Evolutionary conservation across 2,797 vertebrate species (phyloP).

Genomic region (Geotrypetes seraphini): DNA sequence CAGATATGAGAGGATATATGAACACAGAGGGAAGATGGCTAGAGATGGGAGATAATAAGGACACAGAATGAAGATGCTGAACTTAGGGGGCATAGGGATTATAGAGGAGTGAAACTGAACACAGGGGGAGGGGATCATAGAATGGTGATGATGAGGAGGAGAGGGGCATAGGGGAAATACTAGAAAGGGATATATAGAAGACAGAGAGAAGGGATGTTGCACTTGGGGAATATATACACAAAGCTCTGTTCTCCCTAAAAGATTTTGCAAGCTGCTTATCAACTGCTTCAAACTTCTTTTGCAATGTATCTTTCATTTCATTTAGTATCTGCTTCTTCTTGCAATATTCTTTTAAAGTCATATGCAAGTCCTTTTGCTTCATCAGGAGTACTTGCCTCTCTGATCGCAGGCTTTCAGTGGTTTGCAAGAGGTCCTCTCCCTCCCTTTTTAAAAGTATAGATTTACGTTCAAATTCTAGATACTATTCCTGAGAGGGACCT

Average conservation of each 20-base stretch:
- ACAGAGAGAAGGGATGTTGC: too few species aligned
- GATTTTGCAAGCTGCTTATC: conserved; percentile 48
- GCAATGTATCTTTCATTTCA: conserved; percentile 40
- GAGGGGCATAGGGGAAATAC: too few species aligned
- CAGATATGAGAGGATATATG: too few species aligned
- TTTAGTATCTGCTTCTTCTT: conserved; percentile 46
- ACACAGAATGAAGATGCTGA: too few species aligned
- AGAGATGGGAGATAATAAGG: too few species aligned
- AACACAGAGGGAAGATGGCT: too few species aligned
- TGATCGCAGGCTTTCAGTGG: conserved; percentile 14
- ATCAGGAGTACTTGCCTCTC: conserved; percentile 38
- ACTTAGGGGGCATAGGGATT: too few species aligned
- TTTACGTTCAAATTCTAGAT: conserved; percentile 18
- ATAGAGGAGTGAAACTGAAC: too few species aligned
- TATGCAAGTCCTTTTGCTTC: conserved; percentile 20
- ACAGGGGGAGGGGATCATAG: too few species aligned
- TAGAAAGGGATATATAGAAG: too few species aligned
- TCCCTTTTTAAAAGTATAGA: conserved; percentile 27
- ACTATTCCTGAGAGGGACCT: conserved; percentile 19
- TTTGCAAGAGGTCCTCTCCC: conserved; percentile 17
- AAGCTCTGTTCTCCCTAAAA: conserved; percentile 54
- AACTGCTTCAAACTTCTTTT: conserved; percentile 37
- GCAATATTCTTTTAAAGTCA: conserved; percentile 19
- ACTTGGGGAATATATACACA: too few species aligned
- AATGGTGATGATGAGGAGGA: too few species aligned